These are phyloP conservation scores for Drosophila tani DNA, from an alignment of 1,140 invertebrate species.

Conservation along the genomic window DNA sequence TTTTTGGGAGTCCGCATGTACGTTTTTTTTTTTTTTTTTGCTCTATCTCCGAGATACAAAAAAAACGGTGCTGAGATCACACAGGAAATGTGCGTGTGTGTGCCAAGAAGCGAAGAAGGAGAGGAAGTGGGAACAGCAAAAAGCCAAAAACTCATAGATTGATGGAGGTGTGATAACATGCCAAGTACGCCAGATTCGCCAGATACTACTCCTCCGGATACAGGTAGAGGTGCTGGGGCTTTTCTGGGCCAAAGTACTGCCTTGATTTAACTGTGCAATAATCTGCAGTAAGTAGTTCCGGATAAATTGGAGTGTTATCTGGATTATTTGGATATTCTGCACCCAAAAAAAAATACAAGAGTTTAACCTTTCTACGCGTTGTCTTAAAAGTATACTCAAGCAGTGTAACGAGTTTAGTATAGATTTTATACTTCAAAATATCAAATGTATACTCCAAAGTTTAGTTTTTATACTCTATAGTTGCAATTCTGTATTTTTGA, in stretches of 20 bases:
- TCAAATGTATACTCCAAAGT: too few relatives aligned
- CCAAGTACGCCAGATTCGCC: neutral
- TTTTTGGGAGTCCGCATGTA: constrained; percentile 65
- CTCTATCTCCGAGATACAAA: constrained; percentile 45
- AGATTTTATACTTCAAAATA: too few relatives aligned
- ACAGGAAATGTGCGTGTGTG: constrained; percentile 61
- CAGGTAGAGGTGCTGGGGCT: neutral
- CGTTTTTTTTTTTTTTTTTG: constrained; percentile 29
- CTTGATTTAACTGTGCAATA: neutral
- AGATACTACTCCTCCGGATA: constrained; percentile 1
- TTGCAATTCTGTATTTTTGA: too few relatives aligned
- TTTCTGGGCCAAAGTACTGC: neutral
- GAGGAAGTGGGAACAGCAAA: constrained; percentile 24
- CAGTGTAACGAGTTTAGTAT: too few relatives aligned
- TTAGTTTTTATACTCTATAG: too few relatives aligned
- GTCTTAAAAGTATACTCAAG: too few relatives aligned
- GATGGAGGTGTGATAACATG: constrained; percentile 11
- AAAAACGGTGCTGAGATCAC: constrained; percentile 58
- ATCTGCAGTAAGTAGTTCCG: neutral
- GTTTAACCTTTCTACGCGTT: too few relatives aligned
- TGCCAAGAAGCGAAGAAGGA: constrained; percentile 5
- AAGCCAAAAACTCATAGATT: constrained; percentile 25
- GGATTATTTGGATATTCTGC: neutral
- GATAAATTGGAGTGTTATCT: neutral
- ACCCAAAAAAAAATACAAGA: too few relatives aligned